Percentiles rank a stretch among this genome's conserved stretches.
Evolutionary conservation across 2,113 vertebrate species (phyloP).

Genomic region (Phoenicopterus ruber): DNA sequence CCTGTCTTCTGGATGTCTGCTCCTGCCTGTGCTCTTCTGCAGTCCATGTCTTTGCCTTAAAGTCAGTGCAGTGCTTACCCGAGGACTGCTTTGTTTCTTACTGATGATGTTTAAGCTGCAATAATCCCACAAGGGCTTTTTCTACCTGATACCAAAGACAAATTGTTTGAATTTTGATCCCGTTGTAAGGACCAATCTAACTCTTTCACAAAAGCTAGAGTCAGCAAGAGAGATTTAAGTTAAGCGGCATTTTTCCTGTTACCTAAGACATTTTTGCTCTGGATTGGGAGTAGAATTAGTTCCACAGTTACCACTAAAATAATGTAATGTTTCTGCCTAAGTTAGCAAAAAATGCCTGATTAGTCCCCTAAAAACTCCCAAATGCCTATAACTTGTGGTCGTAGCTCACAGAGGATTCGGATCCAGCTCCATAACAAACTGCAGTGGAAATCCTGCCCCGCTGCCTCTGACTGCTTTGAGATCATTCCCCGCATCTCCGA

Average conservation of each 20-base stretch:
- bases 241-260: background rate
- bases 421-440: background rate
- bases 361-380: background rate
- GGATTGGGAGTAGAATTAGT: background rate
- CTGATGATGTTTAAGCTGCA: background rate
- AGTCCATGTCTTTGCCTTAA: background rate
- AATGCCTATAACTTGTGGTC: background rate
- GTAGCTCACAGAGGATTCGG: background rate
- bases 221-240: slow-evolving; percentile 1
- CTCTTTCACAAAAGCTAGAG: background rate
- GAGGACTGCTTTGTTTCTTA: background rate
- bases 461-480: background rate
- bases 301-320: background rate
- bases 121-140: background rate
- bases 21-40: background rate
- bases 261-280: background rate
- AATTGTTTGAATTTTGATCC: background rate
- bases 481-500: background rate
- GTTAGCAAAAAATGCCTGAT: slow-evolving; percentile 10
- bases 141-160: background rate
- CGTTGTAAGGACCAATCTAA: background rate
- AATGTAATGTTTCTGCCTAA: background rate
- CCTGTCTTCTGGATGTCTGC: background rate
- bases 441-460: background rate
- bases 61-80: background rate